These are phyloP conservation scores for Caenorhabditis auriculariae DNA, from an alignment of 2,888 invertebrate genomes.

Conservation along the genomic window DNA sequence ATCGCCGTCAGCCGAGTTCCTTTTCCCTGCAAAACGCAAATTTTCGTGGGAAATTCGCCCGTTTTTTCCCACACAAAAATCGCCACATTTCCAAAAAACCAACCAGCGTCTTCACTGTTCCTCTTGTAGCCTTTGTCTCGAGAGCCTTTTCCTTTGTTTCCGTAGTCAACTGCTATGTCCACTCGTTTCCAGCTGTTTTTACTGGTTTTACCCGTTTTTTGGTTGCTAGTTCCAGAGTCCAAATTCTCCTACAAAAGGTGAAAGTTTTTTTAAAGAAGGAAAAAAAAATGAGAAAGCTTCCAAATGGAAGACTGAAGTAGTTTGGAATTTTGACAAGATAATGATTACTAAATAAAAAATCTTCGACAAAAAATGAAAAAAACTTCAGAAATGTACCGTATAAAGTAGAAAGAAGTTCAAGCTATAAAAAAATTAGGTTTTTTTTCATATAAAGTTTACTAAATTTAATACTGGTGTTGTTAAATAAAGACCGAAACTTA, in stretches of 20 bases:
- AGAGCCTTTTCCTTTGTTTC: constrained; percentile 34
- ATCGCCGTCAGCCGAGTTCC: constrained; percentile 21
- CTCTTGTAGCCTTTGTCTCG: constrained; percentile 15
- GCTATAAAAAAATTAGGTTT: too few species aligned
- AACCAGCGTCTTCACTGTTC: constrained; percentile 25
- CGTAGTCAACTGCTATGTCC: constrained; percentile 60
- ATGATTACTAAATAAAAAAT: too few species aligned
- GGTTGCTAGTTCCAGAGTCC: constrained; percentile 10
- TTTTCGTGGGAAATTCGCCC: not conserved
- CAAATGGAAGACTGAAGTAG: too few species aligned
- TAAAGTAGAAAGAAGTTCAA: too few species aligned
- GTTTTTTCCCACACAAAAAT: not conserved
- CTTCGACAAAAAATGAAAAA: not conserved
- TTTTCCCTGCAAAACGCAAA: constrained; percentile 10
- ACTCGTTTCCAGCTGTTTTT: constrained; percentile 61
- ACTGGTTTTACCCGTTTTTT: constrained; percentile 24
- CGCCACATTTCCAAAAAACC: not conserved
- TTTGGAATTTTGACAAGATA: too few species aligned
- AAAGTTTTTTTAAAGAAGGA: constrained; percentile 1
- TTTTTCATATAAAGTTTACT: too few species aligned
- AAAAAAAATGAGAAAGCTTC: not conserved
- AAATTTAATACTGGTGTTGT: too few species aligned
- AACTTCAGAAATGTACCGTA: too few species aligned
- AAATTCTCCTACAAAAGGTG: constrained; percentile 38
- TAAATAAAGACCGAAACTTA: too few species aligned